These are phyloP conservation scores for Dermolepida albohirtum DNA, from an alignment of 2,888 invertebrate genomes.

Conservation along the genomic window DNA sequence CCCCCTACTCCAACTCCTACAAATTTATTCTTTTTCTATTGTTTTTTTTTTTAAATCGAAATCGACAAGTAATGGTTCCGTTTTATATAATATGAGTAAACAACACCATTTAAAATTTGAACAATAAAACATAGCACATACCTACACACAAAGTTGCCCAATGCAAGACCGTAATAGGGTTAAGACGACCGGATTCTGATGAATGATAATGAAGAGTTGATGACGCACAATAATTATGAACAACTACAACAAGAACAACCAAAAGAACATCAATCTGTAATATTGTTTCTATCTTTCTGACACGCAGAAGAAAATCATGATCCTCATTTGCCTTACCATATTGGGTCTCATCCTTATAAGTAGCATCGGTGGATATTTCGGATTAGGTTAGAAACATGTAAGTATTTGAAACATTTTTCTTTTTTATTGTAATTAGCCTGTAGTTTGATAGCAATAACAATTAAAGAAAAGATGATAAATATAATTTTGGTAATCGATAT, in stretches of 20 bases:
- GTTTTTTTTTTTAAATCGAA: neutral
- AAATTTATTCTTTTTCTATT: constrained; percentile 29
- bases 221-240: neutral
- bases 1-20: neutral
- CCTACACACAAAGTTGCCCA: neutral
- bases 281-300: constrained; percentile 43
- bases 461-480: too few species aligned
- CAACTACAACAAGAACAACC: constrained; percentile 21
- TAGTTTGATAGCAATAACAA: too few species aligned
- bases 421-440: too few species aligned
- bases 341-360: constrained; percentile 83
- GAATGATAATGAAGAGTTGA: constrained; percentile 23
- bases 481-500: too few species aligned
- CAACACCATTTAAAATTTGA: neutral
- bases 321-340: constrained; percentile 90
- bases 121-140: constrained; percentile 15
- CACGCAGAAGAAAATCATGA: constrained; percentile 63
- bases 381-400: constrained; percentile 61
- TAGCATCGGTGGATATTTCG: constrained; percentile 76
- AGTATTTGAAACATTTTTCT: constrained; percentile 25
- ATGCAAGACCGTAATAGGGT: constrained; percentile 44
- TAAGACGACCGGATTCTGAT: constrained; percentile 45
- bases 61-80: constrained; percentile 31
- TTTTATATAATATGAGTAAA: constrained; percentile 11
- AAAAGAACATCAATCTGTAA: constrained; percentile 40